Evolutionary conservation across 2,797 vertebrate genomes (phyloP).

Genomic region (Myotis findleyi): DNA sequence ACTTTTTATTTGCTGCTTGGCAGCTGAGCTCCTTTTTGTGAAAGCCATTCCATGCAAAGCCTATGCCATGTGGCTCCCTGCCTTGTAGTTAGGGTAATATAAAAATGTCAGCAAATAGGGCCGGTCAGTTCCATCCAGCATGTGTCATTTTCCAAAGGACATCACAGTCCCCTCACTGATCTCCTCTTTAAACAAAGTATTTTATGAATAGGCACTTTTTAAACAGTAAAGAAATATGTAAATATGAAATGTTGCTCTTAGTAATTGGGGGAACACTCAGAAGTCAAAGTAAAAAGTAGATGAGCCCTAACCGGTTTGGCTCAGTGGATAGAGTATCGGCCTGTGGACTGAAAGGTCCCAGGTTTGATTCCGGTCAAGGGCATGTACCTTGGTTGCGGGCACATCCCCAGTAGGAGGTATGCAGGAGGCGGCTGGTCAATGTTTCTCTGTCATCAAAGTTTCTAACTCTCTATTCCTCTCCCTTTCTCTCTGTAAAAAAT

Average conservation of each 20-base stretch:
- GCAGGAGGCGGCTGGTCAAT: too few relatives aligned
- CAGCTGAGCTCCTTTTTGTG: background rate
- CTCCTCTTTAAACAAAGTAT: background rate
- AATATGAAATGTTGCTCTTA: background rate
- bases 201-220: background rate
- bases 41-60: background rate
- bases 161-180: fast-evolving
- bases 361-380: too few relatives aligned
- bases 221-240: background rate
- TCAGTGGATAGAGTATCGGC: too few relatives aligned
- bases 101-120: background rate
- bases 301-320: background rate
- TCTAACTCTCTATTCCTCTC: too few relatives aligned
- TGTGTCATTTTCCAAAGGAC: background rate
- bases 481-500: too few relatives aligned
- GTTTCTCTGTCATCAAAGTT: too few relatives aligned
- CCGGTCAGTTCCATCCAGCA: background rate
- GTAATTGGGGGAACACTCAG: background rate
- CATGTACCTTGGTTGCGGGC: too few relatives aligned
- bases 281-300: background rate
- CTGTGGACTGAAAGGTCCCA: too few relatives aligned
- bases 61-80: background rate
- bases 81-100: background rate
- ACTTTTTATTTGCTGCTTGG: background rate
- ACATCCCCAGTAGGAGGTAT: too few relatives aligned